Evolutionary conservation across 2,797 vertebrate genomes (phyloP), one percentile per base, ranked within the genome.

Genomic region (Sylvilagus floridanus): DNA sequence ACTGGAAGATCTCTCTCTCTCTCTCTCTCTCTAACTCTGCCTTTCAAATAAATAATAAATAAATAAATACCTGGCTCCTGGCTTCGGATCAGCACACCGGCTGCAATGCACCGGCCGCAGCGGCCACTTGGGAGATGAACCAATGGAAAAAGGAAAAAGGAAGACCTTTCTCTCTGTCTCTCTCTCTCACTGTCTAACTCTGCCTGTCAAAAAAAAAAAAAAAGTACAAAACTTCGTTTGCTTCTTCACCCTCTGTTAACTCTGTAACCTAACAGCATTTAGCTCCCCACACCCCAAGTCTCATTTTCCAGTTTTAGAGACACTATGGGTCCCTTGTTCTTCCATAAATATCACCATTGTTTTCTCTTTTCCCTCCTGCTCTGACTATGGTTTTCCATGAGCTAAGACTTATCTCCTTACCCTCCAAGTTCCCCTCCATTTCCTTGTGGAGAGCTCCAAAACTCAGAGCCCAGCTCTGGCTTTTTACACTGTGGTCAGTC

Each of bases 251-350:
- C 62, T 60, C 54, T 82, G 90, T 35, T 77, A 82, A 66, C 47
- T 57, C 76, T 85, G 13, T 60, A 60, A 16, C 66, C 35, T 62
- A 5, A 28, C 0, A 0, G 21, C 9, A 0, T 16, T 42, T 82
- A 42, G 37, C 26, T 22, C 42, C 7, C 63, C 9, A 21, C 2
- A 21, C 19, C 69, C 72, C 76, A 37, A 69, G 22, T 8, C 8
- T 47, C 65, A 10, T 65, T n/a, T 52, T 76, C 77, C 32, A 30
- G 57, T n/a, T 69, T 32, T 84, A 24, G 26, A 92, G 72, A 90
- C 14, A 37, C 0, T 8, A 14, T 0, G 22, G 26, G 37, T n/a
- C n/a, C 17, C 66, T 57, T 37, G 0, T 35, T 69, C 82, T 37
- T 30, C 84, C 84, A 72, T 35, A 88, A 0, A 88, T 11, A 13